These are phyloP conservation scores for Petrolisthes manimaculis DNA, from an alignment of 2,888 invertebrate genomes.

Conservation along the genomic window DNA sequence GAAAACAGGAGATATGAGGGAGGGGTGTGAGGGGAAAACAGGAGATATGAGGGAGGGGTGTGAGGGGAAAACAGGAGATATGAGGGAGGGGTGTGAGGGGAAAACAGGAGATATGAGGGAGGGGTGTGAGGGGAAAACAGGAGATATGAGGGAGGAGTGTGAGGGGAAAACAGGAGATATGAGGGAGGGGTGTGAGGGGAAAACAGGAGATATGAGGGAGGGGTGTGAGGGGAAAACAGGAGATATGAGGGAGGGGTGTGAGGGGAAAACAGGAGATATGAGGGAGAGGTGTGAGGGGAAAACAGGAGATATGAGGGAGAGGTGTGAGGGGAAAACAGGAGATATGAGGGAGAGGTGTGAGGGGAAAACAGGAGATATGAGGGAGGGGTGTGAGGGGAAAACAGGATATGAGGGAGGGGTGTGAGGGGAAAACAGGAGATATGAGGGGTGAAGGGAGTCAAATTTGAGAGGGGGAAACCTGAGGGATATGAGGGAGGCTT, in stretches of 20 bases:
- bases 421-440: not conserved
- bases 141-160: not conserved
- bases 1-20: not conserved
- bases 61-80: not conserved
- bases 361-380: not conserved
- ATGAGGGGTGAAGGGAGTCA: not conserved
- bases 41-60: constrained; percentile 2
- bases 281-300: constrained; percentile 5
- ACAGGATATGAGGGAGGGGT: constrained; percentile 15
- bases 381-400: not conserved
- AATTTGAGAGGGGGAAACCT: not conserved
- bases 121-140: not conserved
- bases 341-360: not conserved
- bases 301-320: constrained; percentile 6
- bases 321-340: not conserved
- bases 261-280: not conserved
- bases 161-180: not conserved
- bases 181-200: not conserved
- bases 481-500: not conserved
- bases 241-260: not conserved
- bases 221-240: constrained; percentile 5
- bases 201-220: constrained; percentile 3
- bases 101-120: not conserved
- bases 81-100: not conserved
- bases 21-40: constrained; percentile 7